Evolutionary conservation across 2,888 invertebrate species (phyloP).

Genomic region (Prosapia bicincta): DNA sequence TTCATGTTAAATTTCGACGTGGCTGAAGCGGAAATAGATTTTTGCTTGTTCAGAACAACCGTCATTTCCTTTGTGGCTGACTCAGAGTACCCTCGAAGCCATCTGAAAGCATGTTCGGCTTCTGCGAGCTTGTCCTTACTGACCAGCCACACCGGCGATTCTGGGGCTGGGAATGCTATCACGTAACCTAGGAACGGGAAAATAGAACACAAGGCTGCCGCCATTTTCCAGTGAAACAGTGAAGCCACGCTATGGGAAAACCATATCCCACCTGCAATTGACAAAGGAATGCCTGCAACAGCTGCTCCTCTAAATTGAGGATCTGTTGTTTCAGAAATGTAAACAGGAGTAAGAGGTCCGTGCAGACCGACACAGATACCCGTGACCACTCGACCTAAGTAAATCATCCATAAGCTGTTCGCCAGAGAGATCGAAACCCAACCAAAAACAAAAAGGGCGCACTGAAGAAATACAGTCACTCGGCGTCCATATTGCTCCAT

Average conservation of each 20-base stretch:
- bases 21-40: neutral
- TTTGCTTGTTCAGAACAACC: conserved; percentile 45
- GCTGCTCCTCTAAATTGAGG: conserved; percentile 62
- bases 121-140: conserved; percentile 55
- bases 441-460: conserved; percentile 55
- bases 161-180: conserved; percentile 56
- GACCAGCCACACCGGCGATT: conserved; percentile 67
- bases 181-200: conserved; percentile 54
- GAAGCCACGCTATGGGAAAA: conserved; percentile 62
- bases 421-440: conserved; percentile 59
- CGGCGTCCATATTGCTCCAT: conserved; percentile 61
- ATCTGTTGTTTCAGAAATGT: conserved; percentile 58
- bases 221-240: conserved; percentile 58
- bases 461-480: conserved; percentile 53
- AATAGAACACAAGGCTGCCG: conserved; percentile 54
- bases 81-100: conserved; percentile 56
- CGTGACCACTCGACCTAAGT: conserved; percentile 55
- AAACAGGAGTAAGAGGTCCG: conserved; percentile 54
- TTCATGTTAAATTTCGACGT: neutral
- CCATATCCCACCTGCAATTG: conserved; percentile 61
- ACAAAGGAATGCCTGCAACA: conserved; percentile 59
- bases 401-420: conserved; percentile 45
- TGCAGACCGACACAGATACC: conserved; percentile 56
- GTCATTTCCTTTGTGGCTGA: conserved; percentile 53
- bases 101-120: conserved; percentile 57